Conservation (phyloP, 2,797 vertebrate species). For the Podargus strigoides region DNA sequence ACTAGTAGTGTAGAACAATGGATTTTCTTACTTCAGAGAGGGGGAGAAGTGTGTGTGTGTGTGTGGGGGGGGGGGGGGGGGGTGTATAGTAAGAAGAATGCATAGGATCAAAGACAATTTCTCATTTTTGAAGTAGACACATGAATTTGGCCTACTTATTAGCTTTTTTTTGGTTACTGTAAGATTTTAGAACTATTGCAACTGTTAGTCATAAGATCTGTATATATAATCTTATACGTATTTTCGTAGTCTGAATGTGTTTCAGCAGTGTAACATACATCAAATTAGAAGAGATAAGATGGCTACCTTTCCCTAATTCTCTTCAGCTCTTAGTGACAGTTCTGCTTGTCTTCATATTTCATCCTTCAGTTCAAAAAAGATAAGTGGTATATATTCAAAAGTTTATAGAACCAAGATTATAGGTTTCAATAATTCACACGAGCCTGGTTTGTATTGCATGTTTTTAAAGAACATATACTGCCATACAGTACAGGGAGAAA, state of each 20-base stretch:
- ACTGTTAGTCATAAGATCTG: background rate
- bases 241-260: background rate
- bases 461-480: background rate
- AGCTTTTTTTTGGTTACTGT: background rate
- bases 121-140: background rate
- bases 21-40: background rate
- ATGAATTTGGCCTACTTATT: background rate
- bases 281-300: background rate
- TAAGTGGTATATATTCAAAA: background rate
- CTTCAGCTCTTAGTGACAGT: background rate
- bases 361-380: background rate
- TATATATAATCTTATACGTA: background rate
- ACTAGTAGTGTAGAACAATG: background rate
- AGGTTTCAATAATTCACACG: background rate
- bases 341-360: constrained; percentile 1
- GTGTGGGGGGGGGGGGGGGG: no score
- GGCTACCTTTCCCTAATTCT: background rate
- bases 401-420: background rate
- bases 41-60: background rate
- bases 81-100: background rate
- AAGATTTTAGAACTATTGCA: background rate
- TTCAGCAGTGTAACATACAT: background rate
- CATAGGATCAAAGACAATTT: background rate
- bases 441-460: background rate
- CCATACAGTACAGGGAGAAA: background rate